These are phyloP conservation scores for Crossoptilon crossoptilon DNA, from an alignment of 2,797 vertebrate genomes.

Conservation along the genomic window DNA sequence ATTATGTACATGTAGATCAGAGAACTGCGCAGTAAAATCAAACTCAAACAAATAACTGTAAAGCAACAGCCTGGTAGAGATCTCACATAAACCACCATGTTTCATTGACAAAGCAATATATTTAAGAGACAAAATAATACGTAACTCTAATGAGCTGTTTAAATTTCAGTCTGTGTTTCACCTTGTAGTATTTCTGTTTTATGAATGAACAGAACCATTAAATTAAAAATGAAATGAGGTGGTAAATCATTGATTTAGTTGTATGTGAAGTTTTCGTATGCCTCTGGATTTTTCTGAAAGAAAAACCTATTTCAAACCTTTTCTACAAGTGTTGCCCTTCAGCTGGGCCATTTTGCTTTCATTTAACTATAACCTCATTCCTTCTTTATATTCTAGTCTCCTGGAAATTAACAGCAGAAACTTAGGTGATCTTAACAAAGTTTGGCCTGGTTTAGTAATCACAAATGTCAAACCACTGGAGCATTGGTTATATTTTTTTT, in stretches of 20 bases:
- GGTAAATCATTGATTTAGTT: slow-evolving; percentile 68
- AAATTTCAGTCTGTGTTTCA: slow-evolving; percentile 72
- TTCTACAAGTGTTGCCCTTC: not conserved
- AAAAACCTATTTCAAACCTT: not conserved
- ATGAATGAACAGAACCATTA: slow-evolving; percentile 75
- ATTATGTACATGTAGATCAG: slow-evolving; percentile 41
- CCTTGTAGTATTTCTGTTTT: slow-evolving; percentile 74
- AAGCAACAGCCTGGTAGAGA: slow-evolving; percentile 34
- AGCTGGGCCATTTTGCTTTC: not conserved
- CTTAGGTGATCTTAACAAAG: not conserved
- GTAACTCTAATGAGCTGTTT: slow-evolving; percentile 75
- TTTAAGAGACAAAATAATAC: slow-evolving; percentile 67
- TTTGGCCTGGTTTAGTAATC: not conserved
- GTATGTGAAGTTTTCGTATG: not conserved
- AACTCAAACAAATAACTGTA: slow-evolving; percentile 53
- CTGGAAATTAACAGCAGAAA: not conserved
- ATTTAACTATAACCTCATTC: not conserved
- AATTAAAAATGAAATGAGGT: slow-evolving; percentile 77
- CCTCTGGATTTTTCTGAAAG: slow-evolving; percentile 33
- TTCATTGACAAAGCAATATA: slow-evolving; percentile 71
- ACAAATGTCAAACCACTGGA: not conserved
- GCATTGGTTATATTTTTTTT: accelerated
- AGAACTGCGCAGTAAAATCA: slow-evolving; percentile 37
- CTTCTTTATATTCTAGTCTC: not conserved
- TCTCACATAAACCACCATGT: slow-evolving; percentile 39